Conservation (phyloP, 2,113 vertebrate species). For the Heterotis niloticus region DNA sequence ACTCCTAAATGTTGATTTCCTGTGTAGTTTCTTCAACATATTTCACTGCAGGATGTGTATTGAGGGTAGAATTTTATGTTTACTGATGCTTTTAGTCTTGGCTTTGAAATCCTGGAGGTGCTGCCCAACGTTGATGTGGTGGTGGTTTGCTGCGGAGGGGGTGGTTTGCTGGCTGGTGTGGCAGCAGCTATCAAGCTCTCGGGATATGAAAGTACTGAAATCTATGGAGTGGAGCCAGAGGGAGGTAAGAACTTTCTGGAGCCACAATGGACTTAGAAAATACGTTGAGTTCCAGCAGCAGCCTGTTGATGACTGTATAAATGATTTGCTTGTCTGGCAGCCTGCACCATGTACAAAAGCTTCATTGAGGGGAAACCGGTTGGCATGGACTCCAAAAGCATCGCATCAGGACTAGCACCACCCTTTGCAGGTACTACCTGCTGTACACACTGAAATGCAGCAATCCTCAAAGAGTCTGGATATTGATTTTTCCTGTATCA, state of each 20-base stretch:
- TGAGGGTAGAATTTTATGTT: not conserved
- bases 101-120: conserved; percentile 65
- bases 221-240: conserved; percentile 69
- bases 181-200: conserved; percentile 66
- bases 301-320: not conserved
- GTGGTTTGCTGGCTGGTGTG: conserved; percentile 63
- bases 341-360: conserved; percentile 69
- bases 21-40: not conserved
- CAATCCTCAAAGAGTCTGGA: no score
- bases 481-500: no score
- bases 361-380: conserved; percentile 65
- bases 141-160: conserved; percentile 68
- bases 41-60: no score
- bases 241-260: conserved; percentile 52
- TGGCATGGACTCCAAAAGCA: conserved; percentile 63
- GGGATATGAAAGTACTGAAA: conserved; percentile 54
- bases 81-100: conserved; percentile 42
- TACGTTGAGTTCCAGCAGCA: not conserved
- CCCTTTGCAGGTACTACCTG: conserved; percentile 60
- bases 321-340: conserved; percentile 41
- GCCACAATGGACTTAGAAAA: not conserved
- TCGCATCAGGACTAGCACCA: conserved; percentile 67
- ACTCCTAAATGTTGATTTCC: not conserved
- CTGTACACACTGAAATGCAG: not conserved
- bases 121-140: conserved; percentile 59